Conservation (phyloP, 2,113 vertebrate genomes). For the Crotalus helleri region DNA sequence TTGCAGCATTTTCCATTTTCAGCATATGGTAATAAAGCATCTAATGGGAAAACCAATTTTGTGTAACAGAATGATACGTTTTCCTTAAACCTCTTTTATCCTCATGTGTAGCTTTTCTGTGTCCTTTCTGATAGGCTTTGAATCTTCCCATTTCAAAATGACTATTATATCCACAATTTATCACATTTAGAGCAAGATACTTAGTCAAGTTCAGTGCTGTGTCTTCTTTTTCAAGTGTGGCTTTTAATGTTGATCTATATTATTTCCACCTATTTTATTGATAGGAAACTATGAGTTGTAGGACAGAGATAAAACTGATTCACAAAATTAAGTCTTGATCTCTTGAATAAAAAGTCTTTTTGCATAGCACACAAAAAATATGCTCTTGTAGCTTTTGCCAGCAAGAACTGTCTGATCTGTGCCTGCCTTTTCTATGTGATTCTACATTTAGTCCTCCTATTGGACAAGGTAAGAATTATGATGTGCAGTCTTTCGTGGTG, state of each 20-base stretch:
- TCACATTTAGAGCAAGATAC: neutral
- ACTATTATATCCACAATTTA: neutral
- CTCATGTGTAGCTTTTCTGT: conserved; percentile 55
- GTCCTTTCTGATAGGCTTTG: conserved; percentile 12
- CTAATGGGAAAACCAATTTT: conserved; percentile 61
- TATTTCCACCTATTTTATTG: neutral
- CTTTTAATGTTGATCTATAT: neutral
- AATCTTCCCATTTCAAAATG: conserved; percentile 4
- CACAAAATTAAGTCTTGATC: neutral
- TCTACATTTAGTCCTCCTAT: neutral
- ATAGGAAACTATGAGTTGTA: neutral
- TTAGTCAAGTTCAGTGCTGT: neutral
- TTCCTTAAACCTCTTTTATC: conserved; percentile 48
- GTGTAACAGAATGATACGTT: conserved; percentile 46
- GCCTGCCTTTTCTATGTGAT: neutral
- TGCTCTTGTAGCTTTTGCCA: neutral
- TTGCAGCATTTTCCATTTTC: conserved; percentile 59
- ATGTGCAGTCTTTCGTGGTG: neutral
- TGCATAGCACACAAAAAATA: neutral
- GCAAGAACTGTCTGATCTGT: neutral
- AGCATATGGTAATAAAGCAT: conserved; percentile 66
- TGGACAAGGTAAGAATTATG: neutral
- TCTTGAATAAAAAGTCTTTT: neutral
- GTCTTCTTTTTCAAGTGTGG: neutral
- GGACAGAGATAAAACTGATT: neutral